Evolutionary conservation across 2,797 vertebrate species (phyloP), one percentile per base, ranked within the genome.

Genomic region (Xiphorhynchus erythropygius): DNA sequence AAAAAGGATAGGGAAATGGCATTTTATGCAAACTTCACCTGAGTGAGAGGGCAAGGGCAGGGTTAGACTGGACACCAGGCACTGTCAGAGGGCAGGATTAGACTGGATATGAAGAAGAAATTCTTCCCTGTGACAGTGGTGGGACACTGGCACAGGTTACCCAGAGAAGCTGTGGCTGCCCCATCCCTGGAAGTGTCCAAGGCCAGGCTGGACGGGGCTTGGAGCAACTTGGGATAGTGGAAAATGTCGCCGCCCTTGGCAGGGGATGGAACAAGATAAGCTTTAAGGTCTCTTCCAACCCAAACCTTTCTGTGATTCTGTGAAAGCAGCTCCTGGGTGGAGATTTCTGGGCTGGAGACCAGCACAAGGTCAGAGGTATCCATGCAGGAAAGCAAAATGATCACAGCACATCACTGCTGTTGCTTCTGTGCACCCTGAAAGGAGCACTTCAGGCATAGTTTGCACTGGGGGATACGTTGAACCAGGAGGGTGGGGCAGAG

Each of bases 231-330:
- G 57, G 32, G 32, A 2, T 0, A 14, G 22, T 9, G n/a, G 24
- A 19, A 77, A 4, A 2, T 37, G 32, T 60, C 18, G 21, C 70
- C 49, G 30, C 32, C 44, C 41, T 4, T 35, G 41, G 55, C 47
- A 27, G 15, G 4, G 9, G 10, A 6, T 12, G 19, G n/a, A 2
- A 64, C 0, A 0, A 18, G 44, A 52, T 35, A 11, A 2, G 33
- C 21, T 25, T 32, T 19, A 12, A 35, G 30, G 44, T 52, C 44
- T 30, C 73, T 52, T 32, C 59, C 59, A 52, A 23, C 33, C 19
- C 44, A 70, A 76, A 63, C 11, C 46, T 4, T 18, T 13, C 24
- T 3, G 7, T 28, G 32, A n/a, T 9, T 60, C 41, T 18, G 11
- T 18, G 30, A 16, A 44, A 64, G 27, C 44, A 28, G 63, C 30